Percentiles rank a stretch among this genome's conserved stretches.
Conservation (phyloP, 2,888 invertebrate species). For the Onthophagus sagittarius region DNA sequence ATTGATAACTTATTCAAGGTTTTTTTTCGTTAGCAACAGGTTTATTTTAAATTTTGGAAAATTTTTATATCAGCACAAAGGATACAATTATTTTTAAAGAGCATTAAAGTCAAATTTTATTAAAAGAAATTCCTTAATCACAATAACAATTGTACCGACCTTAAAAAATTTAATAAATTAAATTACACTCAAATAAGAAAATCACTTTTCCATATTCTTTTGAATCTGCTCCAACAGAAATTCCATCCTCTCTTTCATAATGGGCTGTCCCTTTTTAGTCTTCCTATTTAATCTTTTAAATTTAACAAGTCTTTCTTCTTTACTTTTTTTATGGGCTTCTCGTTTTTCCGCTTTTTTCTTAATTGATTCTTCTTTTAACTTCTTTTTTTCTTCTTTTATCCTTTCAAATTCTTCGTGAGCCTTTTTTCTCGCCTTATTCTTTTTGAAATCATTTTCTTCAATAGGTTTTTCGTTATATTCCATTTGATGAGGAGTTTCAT, state of each 20-base stretch:
- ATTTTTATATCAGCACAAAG: neutral
- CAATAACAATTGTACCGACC: too few relatives aligned
- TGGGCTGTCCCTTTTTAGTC: slow-evolving; percentile 78
- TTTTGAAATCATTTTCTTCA: neutral
- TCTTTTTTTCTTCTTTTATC: slow-evolving; percentile 55
- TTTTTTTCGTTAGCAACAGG: neutral
- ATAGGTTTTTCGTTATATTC: slow-evolving; percentile 12
- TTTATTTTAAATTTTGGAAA: neutral
- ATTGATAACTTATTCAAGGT: neutral
- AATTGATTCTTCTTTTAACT: slow-evolving; percentile 50
- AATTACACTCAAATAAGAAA: neutral
- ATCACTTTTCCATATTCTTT: slow-evolving; percentile 27
- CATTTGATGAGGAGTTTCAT: slow-evolving; percentile 25
- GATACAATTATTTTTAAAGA: neutral
- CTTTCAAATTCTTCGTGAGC: slow-evolving; percentile 55
- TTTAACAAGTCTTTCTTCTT: slow-evolving; percentile 65
- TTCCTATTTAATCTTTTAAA: slow-evolving; percentile 71
- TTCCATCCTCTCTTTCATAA: slow-evolving; percentile 79
- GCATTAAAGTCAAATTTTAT: neutral
- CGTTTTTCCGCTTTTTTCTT: slow-evolving; percentile 57
- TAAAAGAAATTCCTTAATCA: neutral
- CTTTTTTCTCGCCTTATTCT: slow-evolving; percentile 47
- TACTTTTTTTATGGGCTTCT: slow-evolving; percentile 63
- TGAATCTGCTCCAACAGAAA: slow-evolving; percentile 74
- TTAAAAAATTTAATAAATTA: neutral